Evolutionary conservation across 1,140 invertebrate genomes (phyloP).

Genomic region (Drosophila nikananu): DNA sequence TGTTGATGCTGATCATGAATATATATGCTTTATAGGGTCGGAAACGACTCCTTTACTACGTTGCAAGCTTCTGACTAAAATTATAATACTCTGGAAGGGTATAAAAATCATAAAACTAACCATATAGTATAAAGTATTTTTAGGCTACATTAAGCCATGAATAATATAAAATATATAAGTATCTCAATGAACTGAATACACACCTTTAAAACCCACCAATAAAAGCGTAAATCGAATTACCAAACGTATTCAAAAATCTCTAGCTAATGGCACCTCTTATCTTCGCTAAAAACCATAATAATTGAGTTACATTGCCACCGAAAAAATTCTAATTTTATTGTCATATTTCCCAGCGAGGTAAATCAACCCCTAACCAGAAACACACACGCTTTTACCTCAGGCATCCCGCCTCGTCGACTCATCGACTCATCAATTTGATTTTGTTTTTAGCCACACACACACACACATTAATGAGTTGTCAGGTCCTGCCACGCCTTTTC

Average conservation of each 20-base stretch:
- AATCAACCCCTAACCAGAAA: constrained; percentile 14
- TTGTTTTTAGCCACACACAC: constrained; percentile 40
- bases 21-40: no score
- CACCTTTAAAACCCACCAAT: background rate
- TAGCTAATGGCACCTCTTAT: background rate
- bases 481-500: constrained; percentile 18
- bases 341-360: constrained; percentile 5
- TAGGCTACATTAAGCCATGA: no score
- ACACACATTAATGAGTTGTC: constrained; percentile 42
- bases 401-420: constrained; percentile 15
- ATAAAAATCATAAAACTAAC: no score
- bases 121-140: no score
- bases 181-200: no score
- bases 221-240: background rate
- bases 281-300: background rate
- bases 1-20: no score
- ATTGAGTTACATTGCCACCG: background rate
- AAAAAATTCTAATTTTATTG: constrained; percentile 21
- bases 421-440: constrained; percentile 33
- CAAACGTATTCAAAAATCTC: background rate
- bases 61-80: no score
- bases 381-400: constrained; percentile 7
- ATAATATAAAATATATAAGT: no score
- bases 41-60: no score
- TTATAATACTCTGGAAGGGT: no score